Conservation (phyloP, 2,797 vertebrate genomes). For the Allobates femoralis region DNA sequence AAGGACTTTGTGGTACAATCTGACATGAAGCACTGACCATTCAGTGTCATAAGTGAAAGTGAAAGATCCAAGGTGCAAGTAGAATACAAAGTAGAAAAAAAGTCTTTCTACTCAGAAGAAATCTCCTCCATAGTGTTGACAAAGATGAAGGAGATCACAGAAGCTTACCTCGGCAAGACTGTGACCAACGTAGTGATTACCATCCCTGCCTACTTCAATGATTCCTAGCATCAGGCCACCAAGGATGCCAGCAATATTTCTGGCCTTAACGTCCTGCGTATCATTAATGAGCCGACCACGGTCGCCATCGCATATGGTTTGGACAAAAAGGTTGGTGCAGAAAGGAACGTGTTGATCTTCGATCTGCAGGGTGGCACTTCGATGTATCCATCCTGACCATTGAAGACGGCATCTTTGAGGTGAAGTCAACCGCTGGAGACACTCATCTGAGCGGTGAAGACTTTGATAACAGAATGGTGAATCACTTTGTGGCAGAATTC, state of each 20-base stretch:
- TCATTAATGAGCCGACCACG: slow-evolving; percentile 58
- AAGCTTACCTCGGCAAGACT: no score
- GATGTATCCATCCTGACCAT: slow-evolving; percentile 39
- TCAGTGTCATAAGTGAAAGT: neutral
- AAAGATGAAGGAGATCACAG: no score
- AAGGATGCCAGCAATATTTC: no score
- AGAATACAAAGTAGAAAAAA: neutral
- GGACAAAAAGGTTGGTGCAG: no score
- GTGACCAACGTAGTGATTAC: slow-evolving; percentile 83
- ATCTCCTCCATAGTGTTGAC: no score
- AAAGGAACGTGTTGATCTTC: neutral
- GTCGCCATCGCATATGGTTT: neutral
- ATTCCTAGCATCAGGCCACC: no score
- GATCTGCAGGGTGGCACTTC: slow-evolving; percentile 47
- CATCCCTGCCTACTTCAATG: slow-evolving; percentile 90
- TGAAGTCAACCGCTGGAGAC: slow-evolving; percentile 64
- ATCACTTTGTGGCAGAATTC: neutral
- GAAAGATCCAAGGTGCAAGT: neutral
- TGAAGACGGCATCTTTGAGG: slow-evolving; percentile 41
- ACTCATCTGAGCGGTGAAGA: no score
- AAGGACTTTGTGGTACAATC: neutral
- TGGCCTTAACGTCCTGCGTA: no score
- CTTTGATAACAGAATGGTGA: slow-evolving; percentile 21
- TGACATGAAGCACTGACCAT: neutral
- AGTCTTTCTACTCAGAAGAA: no score